phyloP scores from a whole-genome alignment of 2,888 invertebrate genomes.

The Platerodrilus igneus region DNA sequence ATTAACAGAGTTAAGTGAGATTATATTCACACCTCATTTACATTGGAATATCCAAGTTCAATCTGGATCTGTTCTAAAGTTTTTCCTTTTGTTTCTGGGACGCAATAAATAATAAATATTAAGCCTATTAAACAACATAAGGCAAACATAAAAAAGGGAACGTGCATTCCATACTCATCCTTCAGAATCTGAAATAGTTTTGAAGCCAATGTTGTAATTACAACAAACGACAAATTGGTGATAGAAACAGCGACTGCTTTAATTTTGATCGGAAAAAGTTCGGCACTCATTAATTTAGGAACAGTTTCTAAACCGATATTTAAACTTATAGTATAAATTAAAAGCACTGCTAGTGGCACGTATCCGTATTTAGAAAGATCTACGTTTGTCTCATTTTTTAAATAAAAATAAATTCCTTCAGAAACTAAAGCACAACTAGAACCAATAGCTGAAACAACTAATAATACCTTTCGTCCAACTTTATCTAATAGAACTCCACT shows the following conservation, averaged over 20 bases:
- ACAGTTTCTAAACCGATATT: constrained; percentile 51
- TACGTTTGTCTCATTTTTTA: constrained; percentile 39
- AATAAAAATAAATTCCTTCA: constrained; percentile 45
- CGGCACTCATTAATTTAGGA: constrained; percentile 49
- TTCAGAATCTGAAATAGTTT: constrained; percentile 50
- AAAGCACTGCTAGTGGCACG: constrained; percentile 47
- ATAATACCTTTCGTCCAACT: constrained; percentile 58
- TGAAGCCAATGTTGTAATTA: constrained; percentile 46
- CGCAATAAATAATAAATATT: constrained; percentile 55
- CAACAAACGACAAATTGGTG: constrained; percentile 49
- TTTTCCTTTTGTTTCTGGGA: constrained; percentile 69
- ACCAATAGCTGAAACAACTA: constrained; percentile 52
- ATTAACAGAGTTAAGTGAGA: too few relatives aligned
- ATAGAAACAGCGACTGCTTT: constrained; percentile 53
- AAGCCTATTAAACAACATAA: constrained; percentile 58
- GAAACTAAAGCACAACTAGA: constrained; percentile 41
- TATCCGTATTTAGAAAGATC: constrained; percentile 36
- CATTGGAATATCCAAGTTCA: too few relatives aligned
- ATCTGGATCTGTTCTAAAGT: constrained; percentile 67
- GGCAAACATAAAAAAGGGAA: constrained; percentile 63
- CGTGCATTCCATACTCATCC: constrained; percentile 57
- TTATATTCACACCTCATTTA: too few relatives aligned
- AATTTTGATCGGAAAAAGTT: constrained; percentile 51
- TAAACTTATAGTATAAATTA: too few relatives aligned
- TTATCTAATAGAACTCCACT: constrained; percentile 57